Conservation (phyloP, 2,797 vertebrate genomes). For the Xiphophorus birchmanni region DNA sequence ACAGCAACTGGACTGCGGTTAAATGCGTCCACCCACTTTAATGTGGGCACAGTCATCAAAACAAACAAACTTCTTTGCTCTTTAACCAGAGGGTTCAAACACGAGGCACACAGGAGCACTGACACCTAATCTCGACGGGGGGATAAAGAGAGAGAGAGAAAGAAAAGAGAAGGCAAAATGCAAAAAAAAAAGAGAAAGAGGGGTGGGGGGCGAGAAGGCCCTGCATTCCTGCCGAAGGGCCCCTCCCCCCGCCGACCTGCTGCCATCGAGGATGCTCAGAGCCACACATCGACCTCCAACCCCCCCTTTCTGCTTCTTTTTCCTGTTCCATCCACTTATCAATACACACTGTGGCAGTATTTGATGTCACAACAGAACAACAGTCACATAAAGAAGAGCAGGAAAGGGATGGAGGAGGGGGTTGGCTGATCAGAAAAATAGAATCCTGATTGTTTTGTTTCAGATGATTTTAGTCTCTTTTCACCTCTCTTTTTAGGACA, state of each 20-base stretch:
- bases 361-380: slow-evolving; percentile 53
- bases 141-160: slow-evolving; percentile 52
- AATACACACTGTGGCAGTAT: slow-evolving; percentile 37
- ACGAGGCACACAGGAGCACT: slow-evolving; percentile 57
- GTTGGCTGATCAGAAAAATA: neutral
- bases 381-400: slow-evolving; percentile 28
- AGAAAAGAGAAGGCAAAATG: slow-evolving; percentile 46
- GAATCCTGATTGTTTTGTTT: neutral
- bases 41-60: slow-evolving; percentile 60
- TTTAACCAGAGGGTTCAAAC: slow-evolving; percentile 57
- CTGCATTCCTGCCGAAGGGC: slow-evolving; percentile 85
- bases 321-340: slow-evolving; percentile 40
- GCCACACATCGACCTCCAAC: slow-evolving; percentile 55
- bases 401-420: neutral
- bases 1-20: slow-evolving; percentile 62
- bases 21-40: slow-evolving; percentile 51
- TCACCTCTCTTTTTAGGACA: neutral
- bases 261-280: slow-evolving; percentile 77
- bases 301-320: neutral
- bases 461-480: neutral
- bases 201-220: slow-evolving; percentile 62
- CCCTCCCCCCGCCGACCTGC: slow-evolving; percentile 74
- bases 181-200: slow-evolving; percentile 2
- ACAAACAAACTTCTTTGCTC: slow-evolving; percentile 68
- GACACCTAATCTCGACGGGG: slow-evolving; percentile 65